A percentile compares a stretch with the other conserved stretches of the same genome.
phyloP scores from a whole-genome alignment of 2,888 invertebrate species.

The Furcula furcula region DNA sequence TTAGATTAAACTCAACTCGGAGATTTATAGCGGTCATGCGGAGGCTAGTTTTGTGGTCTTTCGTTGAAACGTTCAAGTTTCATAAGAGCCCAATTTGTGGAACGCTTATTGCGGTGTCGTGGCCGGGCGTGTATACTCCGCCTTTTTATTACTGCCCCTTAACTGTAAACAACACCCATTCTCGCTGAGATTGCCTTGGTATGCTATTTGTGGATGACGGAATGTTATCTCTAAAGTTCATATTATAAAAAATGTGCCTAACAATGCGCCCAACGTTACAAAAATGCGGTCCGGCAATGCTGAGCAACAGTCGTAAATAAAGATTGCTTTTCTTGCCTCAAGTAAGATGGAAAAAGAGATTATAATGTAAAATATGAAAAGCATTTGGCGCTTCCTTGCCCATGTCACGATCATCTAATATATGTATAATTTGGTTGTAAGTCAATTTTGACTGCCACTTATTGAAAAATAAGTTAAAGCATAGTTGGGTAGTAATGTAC shows the following conservation, averaged over 20 bases:
- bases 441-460: too few species aligned
- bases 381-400: too few species aligned
- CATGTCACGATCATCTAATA: too few species aligned
- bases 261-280: slow-evolving; percentile 35
- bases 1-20: slow-evolving; percentile 71
- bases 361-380: too few species aligned
- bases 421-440: too few species aligned
- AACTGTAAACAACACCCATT: slow-evolving; percentile 79
- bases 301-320: slow-evolving; percentile 20
- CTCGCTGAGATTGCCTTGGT: slow-evolving; percentile 48
- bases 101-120: slow-evolving; percentile 71
- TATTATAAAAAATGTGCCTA: slow-evolving; percentile 25
- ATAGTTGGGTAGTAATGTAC: too few species aligned
- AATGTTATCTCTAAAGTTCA: slow-evolving; percentile 45
- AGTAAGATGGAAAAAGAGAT: too few species aligned
- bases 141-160: slow-evolving; percentile 79
- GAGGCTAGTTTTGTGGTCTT: slow-evolving; percentile 64
- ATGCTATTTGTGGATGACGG: slow-evolving; percentile 50
- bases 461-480: too few species aligned
- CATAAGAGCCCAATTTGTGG: slow-evolving; percentile 76
- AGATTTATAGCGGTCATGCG: slow-evolving; percentile 72
- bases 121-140: slow-evolving; percentile 70
- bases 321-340: slow-evolving; percentile 18
- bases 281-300: slow-evolving; percentile 24
- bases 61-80: slow-evolving; percentile 74